Percentiles rank a stretch among this genome's conserved stretches.
These are phyloP conservation scores for Habroteleia sp. DNA, from an alignment of 2,888 invertebrate species.

Conservation along the genomic window DNA sequence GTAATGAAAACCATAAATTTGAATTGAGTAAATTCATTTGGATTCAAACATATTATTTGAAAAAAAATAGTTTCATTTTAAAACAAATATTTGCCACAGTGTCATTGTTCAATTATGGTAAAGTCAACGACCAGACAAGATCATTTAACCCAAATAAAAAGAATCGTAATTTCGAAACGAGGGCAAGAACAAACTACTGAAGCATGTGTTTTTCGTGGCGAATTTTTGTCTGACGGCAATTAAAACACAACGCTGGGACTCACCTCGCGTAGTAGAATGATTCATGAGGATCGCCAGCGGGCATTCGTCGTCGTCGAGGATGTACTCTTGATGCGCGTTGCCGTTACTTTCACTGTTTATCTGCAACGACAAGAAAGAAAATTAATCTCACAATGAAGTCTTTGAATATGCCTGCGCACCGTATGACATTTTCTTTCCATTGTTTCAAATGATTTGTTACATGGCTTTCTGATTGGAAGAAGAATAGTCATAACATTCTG, in stretches of 20 bases:
- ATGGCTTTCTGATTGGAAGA: constrained; percentile 3
- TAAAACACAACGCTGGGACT: constrained; percentile 81
- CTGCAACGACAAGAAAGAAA: constrained; percentile 68
- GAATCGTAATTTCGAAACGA: constrained; percentile 3
- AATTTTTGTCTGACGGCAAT: too few relatives aligned
- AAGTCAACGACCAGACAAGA: constrained; percentile 15
- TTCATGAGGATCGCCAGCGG: constrained; percentile 96
- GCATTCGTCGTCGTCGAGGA: constrained; percentile 98
- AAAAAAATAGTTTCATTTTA: too few relatives aligned
- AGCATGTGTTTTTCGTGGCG: background rate
- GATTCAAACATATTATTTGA: too few relatives aligned
- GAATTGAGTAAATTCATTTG: too few relatives aligned
- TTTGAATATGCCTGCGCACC: background rate
- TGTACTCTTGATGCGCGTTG: constrained; percentile 91
- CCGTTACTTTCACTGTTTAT: constrained; percentile 82
- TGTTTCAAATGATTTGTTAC: constrained; percentile 27
- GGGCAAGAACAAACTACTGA: constrained; percentile 8
- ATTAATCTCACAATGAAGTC: constrained; percentile 38
- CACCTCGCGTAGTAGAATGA: constrained; percentile 92
- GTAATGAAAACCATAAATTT: too few relatives aligned
- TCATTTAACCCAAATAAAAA: constrained; percentile 28
- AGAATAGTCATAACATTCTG: background rate
- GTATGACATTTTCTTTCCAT: constrained; percentile 47
- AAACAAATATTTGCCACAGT: too few relatives aligned
- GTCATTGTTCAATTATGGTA: background rate